These are phyloP conservation scores for Drosophila kuntzei DNA, from an alignment of 2,888 invertebrate genomes.

Conservation along the genomic window DNA sequence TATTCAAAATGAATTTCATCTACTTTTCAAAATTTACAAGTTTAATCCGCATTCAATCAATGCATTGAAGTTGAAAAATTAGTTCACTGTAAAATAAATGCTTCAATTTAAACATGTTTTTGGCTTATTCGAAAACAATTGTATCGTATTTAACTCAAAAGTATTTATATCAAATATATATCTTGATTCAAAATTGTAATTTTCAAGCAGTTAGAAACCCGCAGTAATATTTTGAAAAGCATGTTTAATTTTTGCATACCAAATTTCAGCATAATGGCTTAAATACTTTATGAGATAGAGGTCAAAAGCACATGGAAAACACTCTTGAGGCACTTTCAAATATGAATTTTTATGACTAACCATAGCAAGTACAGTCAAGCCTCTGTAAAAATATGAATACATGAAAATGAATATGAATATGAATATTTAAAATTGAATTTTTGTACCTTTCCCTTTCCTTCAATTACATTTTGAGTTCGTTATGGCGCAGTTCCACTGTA, in stretches of 20 bases:
- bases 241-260: background rate
- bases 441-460: background rate
- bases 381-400: slow-evolving; percentile 5
- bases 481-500: slow-evolving; percentile 13
- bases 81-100: too few relatives aligned
- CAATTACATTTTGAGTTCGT: slow-evolving; percentile 1
- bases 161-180: too few relatives aligned
- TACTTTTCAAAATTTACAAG: background rate
- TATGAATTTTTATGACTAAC: background rate
- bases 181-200: background rate
- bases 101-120: too few relatives aligned
- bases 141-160: too few relatives aligned
- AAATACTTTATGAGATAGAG: background rate
- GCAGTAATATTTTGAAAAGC: background rate
- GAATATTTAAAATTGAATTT: background rate
- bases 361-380: slow-evolving; percentile 10
- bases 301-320: background rate
- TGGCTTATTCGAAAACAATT: too few relatives aligned
- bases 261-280: background rate
- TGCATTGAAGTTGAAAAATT: too few relatives aligned
- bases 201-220: background rate
- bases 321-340: slow-evolving; percentile 1
- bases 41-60: too few relatives aligned
- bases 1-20: too few relatives aligned
- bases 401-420: background rate